Percentiles rank a stretch among this genome's conserved stretches.
Evolutionary conservation across 2,888 invertebrate genomes (phyloP).

Genomic region (Stictocephala bisonia): DNA sequence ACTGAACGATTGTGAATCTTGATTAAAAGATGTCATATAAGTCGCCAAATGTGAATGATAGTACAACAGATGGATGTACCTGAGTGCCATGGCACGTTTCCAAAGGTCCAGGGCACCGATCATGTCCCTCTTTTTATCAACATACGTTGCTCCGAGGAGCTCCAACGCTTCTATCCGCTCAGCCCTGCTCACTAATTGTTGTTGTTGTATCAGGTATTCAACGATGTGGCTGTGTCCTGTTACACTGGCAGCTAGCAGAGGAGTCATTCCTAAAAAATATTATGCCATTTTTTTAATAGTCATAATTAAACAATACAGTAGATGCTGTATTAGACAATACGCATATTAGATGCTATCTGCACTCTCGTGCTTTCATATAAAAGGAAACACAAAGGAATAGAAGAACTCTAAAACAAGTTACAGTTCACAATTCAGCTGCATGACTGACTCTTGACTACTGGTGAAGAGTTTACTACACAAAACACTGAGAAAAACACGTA

Average conservation of each 20-base stretch:
- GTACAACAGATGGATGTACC: slow-evolving; percentile 66
- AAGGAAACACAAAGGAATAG: too few relatives aligned
- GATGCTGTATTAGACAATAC: too few relatives aligned
- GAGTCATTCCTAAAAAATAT: slow-evolving; percentile 82
- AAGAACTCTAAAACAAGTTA: too few relatives aligned
- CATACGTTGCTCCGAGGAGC: slow-evolving; percentile 92
- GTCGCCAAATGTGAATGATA: not conserved
- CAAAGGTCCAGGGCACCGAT: slow-evolving; percentile 88
- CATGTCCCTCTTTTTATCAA: slow-evolving; percentile 97
- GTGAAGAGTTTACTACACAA: too few relatives aligned
- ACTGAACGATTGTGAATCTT: too few relatives aligned
- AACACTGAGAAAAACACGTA: too few relatives aligned
- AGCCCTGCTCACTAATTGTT: slow-evolving; percentile 77
- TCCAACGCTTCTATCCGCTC: slow-evolving; percentile 92
- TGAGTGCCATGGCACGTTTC: slow-evolving; percentile 91
- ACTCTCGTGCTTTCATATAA: too few relatives aligned
- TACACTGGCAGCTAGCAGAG: slow-evolving; percentile 91
- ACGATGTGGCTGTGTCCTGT: slow-evolving; percentile 95
- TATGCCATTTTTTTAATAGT: not conserved
- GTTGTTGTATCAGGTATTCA: slow-evolving; percentile 85
- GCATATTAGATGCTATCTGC: too few relatives aligned
- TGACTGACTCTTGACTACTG: too few relatives aligned
- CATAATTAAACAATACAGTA: too few relatives aligned
- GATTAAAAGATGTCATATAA: not conserved
- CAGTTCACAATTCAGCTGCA: too few relatives aligned